Evolutionary conservation across 2,113 vertebrate genomes (phyloP).

Genomic region (Psittacula cyanocephala): DNA sequence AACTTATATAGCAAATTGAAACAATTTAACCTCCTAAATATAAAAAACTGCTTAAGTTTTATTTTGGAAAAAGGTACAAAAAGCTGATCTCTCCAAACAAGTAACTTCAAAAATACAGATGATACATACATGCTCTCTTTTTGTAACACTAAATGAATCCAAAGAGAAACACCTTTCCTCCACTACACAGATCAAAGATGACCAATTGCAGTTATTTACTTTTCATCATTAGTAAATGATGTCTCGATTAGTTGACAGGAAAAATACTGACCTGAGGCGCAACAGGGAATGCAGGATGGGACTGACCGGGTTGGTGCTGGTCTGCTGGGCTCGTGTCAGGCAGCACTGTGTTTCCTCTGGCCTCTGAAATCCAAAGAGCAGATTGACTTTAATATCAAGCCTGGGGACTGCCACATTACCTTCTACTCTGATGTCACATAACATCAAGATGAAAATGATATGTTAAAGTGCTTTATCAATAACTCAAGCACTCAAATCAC

Average conservation of each 20-base stretch:
- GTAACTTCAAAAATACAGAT: background rate
- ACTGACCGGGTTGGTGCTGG: constrained; percentile 85
- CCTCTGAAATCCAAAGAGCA: constrained; percentile 79
- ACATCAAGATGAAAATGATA: constrained; percentile 71
- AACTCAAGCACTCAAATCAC: constrained; percentile 74
- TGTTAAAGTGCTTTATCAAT: constrained; percentile 87
- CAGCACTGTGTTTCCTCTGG: constrained; percentile 75
- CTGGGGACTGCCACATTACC: constrained; percentile 58
- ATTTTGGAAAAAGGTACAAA: background rate
- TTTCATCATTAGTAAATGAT: background rate
- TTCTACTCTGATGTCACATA: constrained; percentile 69
- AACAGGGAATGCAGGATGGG: constrained; percentile 86
- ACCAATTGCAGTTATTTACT: constrained; percentile 44
- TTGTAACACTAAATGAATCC: background rate
- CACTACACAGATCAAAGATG: constrained; percentile 25
- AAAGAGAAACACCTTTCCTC: constrained; percentile 6
- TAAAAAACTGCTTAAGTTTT: constrained; percentile 40
- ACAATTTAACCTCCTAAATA: constrained; percentile 58
- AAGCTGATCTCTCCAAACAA: background rate
- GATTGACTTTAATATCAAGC: constrained; percentile 67
- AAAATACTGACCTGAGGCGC: constrained; percentile 89
- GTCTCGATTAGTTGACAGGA: background rate
- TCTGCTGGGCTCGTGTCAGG: constrained; percentile 87
- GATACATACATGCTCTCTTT: background rate
- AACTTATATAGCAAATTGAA: constrained; percentile 36